Base-by-base conservation (phyloP, 2,113 vertebrate genomes). In the Phalacrocorax brasilianus region DNA sequence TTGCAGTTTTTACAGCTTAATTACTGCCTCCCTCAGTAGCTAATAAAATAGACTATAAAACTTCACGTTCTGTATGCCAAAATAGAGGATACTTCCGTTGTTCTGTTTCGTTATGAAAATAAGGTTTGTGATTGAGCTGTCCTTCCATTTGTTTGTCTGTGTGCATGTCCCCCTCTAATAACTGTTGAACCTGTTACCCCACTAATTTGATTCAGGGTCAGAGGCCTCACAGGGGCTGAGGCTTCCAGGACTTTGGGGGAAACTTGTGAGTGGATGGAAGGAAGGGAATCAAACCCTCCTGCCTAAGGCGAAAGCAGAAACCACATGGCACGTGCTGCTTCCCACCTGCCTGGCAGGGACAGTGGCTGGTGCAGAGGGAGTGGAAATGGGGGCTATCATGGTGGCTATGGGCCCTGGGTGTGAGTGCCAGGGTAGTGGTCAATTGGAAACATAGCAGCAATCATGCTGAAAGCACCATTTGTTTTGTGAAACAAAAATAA, bases 31-130 rank as follows among this genome's bases (percentile, higher is more conserved):
- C 33, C 67, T 93, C 85, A 90, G 73, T 47, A 80, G 45, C 78
- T 96, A 73, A 77, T 93, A 91, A 89, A 95, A 83, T 16, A 94
- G 53, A 80, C 75, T 62, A 42, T 85, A 90, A 93, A 96, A 72
- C 45, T 82, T 89, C 49, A 55, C 22, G 9, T 88, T 93, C 50
- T 70, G 9, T 50, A 38, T 74, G 42, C 58, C 71, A 59, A 80
- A 91, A 53, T 10, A 73, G 62, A 73, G 45, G n/a, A 58, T 80
- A 58, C 38, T 85, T 63, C 30, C 66, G n/a, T 76, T 91, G 55
- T 89, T 88, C 49, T 72, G 10, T 55, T 87, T 65, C 44, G 35
- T 88, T 79, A 79, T 19, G 38, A 61, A 89, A 88, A 75, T 7
- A 59, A 58, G 16, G 35, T 91, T 79, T 88, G 30, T 49, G 61